A percentile compares a stretch with the other conserved stretches of the same genome.
Evolutionary conservation across 1,140 invertebrate genomes (phyloP).

Genomic region (Brachionus angularis): DNA sequence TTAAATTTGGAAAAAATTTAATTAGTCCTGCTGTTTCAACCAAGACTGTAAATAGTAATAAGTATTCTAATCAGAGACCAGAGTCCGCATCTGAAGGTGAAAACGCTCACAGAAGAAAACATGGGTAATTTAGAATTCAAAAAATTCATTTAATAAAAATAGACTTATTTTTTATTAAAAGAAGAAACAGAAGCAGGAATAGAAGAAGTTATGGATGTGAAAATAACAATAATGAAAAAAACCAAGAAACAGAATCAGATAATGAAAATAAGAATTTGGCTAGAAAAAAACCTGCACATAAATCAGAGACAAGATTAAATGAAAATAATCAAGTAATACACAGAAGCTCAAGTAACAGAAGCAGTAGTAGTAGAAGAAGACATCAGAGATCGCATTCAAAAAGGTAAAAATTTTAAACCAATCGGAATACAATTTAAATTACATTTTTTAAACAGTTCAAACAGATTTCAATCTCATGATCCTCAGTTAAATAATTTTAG

Average conservation of each 20-base stretch:
- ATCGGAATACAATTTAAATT: background rate
- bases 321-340: background rate
- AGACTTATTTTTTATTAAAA: background rate
- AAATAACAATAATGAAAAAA: background rate
- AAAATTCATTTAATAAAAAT: background rate
- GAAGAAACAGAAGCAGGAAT: slow-evolving; percentile 1
- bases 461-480: background rate
- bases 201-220: background rate
- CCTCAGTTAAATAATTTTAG: background rate
- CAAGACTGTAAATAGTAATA: background rate
- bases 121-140: background rate
- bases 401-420: background rate
- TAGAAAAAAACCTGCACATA: background rate
- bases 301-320: slow-evolving; percentile 5
- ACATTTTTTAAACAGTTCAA: slow-evolving; percentile 2
- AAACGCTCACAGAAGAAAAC: slow-evolving; percentile 1
- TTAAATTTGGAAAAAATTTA: background rate
- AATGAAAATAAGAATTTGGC: background rate
- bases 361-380: background rate
- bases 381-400: slow-evolving; percentile 12
- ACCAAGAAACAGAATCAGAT: slow-evolving; percentile 9
- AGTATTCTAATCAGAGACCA: background rate
- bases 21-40: slow-evolving; percentile 18
- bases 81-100: slow-evolving; percentile 25
- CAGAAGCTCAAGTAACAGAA: slow-evolving; percentile 10